These are phyloP conservation scores for Chaetura pelagica DNA, from an alignment of 2,113 vertebrate species.

Conservation along the genomic window DNA sequence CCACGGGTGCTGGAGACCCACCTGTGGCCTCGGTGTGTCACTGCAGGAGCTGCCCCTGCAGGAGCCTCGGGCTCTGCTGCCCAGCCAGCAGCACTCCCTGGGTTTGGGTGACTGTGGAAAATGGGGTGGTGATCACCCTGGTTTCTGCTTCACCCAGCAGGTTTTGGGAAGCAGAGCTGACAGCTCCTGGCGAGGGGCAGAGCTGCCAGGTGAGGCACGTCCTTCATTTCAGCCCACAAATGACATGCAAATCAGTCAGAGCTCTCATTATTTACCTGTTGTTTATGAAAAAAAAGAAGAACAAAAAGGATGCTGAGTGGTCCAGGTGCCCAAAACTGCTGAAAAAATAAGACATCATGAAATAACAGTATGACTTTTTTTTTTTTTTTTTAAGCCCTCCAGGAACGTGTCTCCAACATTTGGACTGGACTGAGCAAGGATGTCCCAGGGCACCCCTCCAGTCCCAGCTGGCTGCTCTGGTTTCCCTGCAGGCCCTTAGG, in stretches of 20 bases:
- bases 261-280: not conserved
- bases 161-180: not conserved
- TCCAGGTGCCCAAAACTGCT: not conserved
- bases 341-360: not conserved
- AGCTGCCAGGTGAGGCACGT: rapidly evolving
- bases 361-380: not conserved
- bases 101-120: not conserved
- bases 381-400: not conserved
- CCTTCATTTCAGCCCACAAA: not conserved
- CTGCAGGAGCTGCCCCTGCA: not conserved
- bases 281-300: not conserved
- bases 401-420: not conserved
- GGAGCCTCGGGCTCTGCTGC: not conserved
- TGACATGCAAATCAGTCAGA: not conserved
- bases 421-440: not conserved
- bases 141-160: not conserved
- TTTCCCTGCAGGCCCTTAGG: not conserved
- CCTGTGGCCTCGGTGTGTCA: not conserved
- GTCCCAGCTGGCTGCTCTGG: not conserved
- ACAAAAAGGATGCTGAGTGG: not conserved
- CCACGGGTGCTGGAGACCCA: not conserved
- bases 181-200: not conserved
- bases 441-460: not conserved
- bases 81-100: not conserved
- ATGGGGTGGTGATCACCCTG: not conserved